Conservation (phyloP, 2,888 invertebrate species). For the Orchesella flavescens region DNA sequence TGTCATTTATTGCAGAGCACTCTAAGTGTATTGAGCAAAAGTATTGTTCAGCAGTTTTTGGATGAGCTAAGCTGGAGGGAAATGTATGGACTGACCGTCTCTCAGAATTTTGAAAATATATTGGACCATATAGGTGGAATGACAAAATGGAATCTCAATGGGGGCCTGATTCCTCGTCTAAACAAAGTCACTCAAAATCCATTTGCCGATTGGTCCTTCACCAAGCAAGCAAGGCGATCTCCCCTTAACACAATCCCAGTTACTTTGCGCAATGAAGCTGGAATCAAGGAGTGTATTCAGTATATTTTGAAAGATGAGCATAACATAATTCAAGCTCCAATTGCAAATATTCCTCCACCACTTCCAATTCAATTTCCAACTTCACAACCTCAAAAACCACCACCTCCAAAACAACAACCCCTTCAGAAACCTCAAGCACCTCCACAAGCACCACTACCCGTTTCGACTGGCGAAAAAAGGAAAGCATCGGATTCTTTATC, state of each 20-base stretch:
- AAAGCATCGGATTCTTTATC: too few relatives aligned
- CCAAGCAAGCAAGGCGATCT: slow-evolving; percentile 31
- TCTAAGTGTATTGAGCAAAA: slow-evolving; percentile 84
- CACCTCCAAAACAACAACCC: too few relatives aligned
- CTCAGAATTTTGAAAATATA: slow-evolving; percentile 87
- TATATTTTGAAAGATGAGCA: slow-evolving; percentile 51
- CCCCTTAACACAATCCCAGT: slow-evolving; percentile 36
- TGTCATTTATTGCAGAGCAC: slow-evolving; percentile 82
- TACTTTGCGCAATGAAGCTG: slow-evolving; percentile 41
- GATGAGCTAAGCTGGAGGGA: slow-evolving; percentile 93
- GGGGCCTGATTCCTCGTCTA: slow-evolving; percentile 75
- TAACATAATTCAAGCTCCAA: slow-evolving; percentile 23
- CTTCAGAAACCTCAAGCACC: slow-evolving; percentile 72
- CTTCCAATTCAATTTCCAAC: too few relatives aligned
- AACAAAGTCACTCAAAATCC: slow-evolving; percentile 79
- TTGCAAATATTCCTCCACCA: slow-evolving; percentile 64
- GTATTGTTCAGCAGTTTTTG: slow-evolving; percentile 91
- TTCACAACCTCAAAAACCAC: slow-evolving; percentile 72
- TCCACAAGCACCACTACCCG: neutral
- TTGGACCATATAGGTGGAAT: slow-evolving; percentile 86
- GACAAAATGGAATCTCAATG: slow-evolving; percentile 79
- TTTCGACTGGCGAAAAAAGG: too few relatives aligned
- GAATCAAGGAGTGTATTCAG: slow-evolving; percentile 43
- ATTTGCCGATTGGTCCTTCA: slow-evolving; percentile 80
- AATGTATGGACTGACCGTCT: slow-evolving; percentile 85